Conservation (phyloP, 1,140 invertebrate species). For the Anastrepha ludens region DNA sequence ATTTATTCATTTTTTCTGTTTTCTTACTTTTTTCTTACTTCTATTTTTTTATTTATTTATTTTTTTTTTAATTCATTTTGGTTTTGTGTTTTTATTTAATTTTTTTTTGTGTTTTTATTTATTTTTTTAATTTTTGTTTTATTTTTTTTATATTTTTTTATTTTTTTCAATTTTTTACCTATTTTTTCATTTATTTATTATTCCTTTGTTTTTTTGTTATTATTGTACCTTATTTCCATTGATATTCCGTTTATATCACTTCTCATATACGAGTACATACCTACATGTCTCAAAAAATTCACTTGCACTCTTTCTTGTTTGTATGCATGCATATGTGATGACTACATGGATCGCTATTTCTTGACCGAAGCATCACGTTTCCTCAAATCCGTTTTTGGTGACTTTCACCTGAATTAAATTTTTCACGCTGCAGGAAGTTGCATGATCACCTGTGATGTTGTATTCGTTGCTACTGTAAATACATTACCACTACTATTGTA, state of each 20-base stretch:
- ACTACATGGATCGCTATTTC: background rate
- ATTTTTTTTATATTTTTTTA: background rate
- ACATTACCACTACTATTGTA: background rate
- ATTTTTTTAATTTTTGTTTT: background rate
- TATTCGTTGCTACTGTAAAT: background rate
- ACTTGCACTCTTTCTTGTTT: no score
- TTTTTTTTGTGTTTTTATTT: background rate
- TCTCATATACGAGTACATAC: no score
- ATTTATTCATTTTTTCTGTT: slow-evolving; percentile 29
- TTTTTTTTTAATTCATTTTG: background rate
- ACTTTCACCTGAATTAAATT: background rate
- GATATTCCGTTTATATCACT: no score
- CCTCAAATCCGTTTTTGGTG: slow-evolving; percentile 17
- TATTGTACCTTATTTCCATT: no score
- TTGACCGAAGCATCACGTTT: background rate
- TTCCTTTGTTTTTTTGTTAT: no score
- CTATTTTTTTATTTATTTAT: no score
- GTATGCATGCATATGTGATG: no score
- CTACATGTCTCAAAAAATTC: no score
- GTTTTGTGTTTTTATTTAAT: background rate
- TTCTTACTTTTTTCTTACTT: background rate
- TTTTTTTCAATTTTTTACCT: background rate
- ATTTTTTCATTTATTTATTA: background rate
- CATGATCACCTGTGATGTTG: background rate
- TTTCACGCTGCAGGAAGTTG: slow-evolving; percentile 17